These are phyloP conservation scores for Lycophotia porphyrea DNA, from an alignment of 2,888 invertebrate genomes.

Conservation along the genomic window DNA sequence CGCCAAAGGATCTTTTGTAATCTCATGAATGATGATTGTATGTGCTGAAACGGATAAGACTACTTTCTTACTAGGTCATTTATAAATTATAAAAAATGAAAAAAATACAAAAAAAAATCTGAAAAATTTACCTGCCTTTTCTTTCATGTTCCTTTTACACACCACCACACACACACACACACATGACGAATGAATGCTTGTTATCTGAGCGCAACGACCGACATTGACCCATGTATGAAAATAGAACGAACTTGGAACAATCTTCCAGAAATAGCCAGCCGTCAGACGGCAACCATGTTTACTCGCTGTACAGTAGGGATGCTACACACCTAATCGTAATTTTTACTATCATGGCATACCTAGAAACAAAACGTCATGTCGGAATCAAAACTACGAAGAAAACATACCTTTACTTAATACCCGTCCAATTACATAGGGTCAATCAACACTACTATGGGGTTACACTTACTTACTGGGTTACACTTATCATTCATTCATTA, in stretches of 20 bases:
- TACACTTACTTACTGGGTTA: no score
- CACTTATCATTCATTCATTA: no score
- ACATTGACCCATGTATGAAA: constrained; percentile 84
- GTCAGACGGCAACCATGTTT: constrained; percentile 35
- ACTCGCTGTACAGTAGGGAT: constrained; percentile 7
- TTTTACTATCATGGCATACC: neutral
- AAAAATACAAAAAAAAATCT: constrained; percentile 89
- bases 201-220: constrained; percentile 74
- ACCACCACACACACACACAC: constrained; percentile 4
- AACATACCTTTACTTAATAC: no score
- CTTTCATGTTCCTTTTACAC: constrained; percentile 63
- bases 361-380: neutral
- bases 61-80: constrained; percentile 91
- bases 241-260: constrained; percentile 72
- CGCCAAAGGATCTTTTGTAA: constrained; percentile 91
- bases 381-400: neutral
- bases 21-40: constrained; percentile 91
- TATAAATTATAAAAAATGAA: constrained; percentile 90
- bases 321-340: neutral
- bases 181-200: constrained; percentile 14
- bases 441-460: no score
- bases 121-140: constrained; percentile 84
- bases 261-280: constrained; percentile 66
- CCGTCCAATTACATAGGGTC: no score
- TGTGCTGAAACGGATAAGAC: constrained; percentile 91